Percentiles rank a stretch among this genome's conserved stretches.
phyloP scores from a whole-genome alignment of 2,797 vertebrate genomes.

The Mus minutoides region DNA sequence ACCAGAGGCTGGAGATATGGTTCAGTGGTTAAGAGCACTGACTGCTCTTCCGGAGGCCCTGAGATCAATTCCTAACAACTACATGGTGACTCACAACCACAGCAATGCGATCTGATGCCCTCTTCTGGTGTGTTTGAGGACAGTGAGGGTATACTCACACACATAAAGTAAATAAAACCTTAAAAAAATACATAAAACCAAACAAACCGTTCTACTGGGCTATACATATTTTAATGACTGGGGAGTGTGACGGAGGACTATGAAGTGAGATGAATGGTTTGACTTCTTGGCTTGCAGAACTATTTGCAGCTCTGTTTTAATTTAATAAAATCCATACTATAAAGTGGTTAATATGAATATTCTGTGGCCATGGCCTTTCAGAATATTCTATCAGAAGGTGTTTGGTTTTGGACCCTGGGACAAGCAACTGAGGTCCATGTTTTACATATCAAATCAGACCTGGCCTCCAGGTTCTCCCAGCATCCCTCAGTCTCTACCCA shows the following conservation, averaged over 20 bases:
- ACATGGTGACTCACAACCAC: too few relatives aligned
- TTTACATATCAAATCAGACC: background rate
- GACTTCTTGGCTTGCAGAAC: background rate
- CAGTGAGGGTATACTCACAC: too few relatives aligned
- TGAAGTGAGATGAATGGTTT: background rate
- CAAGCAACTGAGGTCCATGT: background rate
- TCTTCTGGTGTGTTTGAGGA: too few relatives aligned
- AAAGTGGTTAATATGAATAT: background rate
- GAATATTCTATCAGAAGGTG: background rate
- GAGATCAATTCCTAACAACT: too few relatives aligned
- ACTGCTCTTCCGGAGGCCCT: too few relatives aligned
- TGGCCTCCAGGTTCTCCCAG: background rate
- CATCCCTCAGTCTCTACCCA: background rate
- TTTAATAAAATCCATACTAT: background rate
- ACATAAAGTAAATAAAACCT: too few relatives aligned
- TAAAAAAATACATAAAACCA: background rate
- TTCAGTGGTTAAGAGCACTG: too few relatives aligned
- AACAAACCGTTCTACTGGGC: background rate
- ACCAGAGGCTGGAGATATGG: too few relatives aligned
- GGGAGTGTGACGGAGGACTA: background rate
- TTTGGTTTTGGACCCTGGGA: background rate
- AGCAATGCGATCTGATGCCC: too few relatives aligned
- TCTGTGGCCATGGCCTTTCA: background rate
- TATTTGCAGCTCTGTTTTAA: background rate
- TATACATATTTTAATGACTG: background rate